Conservation (phyloP, 2,113 vertebrate species). For the Sinocyclocheilus maitianheensis region DNA sequence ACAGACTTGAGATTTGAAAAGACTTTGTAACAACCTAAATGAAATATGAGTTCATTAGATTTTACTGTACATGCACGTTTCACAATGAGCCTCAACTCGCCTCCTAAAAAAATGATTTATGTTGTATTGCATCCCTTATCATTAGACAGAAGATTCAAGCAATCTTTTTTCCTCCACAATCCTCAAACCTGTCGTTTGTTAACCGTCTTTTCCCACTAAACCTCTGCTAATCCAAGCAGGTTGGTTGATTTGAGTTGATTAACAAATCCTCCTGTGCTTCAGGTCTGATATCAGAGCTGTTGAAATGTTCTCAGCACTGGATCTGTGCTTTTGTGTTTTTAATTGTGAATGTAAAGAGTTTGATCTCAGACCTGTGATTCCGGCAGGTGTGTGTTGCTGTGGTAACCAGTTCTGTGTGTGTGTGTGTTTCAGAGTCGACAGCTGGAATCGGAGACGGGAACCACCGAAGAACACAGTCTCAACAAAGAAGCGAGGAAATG, state of each 20-base stretch:
- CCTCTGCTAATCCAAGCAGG: neutral
- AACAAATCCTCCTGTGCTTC: neutral
- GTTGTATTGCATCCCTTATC: neutral
- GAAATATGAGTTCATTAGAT: neutral
- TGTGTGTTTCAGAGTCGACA: conserved; percentile 84
- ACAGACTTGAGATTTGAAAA: neutral
- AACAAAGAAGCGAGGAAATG: conserved; percentile 98
- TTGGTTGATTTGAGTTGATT: neutral
- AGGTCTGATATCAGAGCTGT: neutral
- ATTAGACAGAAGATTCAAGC: neutral
- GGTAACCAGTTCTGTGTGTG: neutral
- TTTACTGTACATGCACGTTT: neutral
- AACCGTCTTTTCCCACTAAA: neutral
- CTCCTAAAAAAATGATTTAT: neutral
- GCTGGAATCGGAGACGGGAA: conserved; percentile 92
- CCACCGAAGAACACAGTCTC: conserved; percentile 96
- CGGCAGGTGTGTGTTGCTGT: neutral
- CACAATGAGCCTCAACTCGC: neutral
- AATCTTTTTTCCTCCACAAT: neutral
- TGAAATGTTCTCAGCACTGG: neutral
- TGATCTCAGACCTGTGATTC: conserved; percentile 30
- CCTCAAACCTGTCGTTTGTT: neutral
- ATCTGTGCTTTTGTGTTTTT: neutral
- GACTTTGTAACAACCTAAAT: neutral
- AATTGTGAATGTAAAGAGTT: conserved; percentile 7